Conservation (phyloP, 1,140 invertebrate genomes). For the Littorina saxatilis region DNA sequence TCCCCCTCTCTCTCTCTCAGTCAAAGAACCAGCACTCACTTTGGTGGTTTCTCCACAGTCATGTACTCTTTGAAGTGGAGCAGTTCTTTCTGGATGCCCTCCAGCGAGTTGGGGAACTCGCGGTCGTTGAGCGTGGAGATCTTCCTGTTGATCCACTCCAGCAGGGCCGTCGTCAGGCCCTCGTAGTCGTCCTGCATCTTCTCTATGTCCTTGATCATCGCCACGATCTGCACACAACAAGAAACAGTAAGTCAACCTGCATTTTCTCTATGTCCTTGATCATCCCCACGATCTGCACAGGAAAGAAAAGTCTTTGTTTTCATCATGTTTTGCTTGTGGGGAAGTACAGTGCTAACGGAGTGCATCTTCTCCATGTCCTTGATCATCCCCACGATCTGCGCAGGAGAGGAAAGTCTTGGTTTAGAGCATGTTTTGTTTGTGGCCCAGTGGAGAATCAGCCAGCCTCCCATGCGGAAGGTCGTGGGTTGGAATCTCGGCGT, state of each 20-base stretch:
- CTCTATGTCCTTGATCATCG: slow-evolving; percentile 96
- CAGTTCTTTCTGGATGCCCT: slow-evolving; percentile 95
- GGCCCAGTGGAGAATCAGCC: too few species aligned
- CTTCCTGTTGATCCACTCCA: slow-evolving; percentile 96
- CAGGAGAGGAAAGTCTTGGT: background rate
- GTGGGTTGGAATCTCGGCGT: too few species aligned
- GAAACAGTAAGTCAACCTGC: slow-evolving; percentile 56
- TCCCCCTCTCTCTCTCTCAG: too few species aligned
- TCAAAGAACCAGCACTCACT: slow-evolving; percentile 85
- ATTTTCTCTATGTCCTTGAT: slow-evolving; percentile 93
- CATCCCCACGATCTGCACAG: slow-evolving; percentile 91
- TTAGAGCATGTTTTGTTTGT: too few species aligned
- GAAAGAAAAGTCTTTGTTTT: background rate
- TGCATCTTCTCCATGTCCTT: slow-evolving; percentile 90
- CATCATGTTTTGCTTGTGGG: too few species aligned
- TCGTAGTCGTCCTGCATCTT: slow-evolving; percentile 86
- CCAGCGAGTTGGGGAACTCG: slow-evolving; percentile 95
- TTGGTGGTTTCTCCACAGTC: slow-evolving; percentile 98
- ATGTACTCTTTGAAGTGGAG: slow-evolving; percentile 95
- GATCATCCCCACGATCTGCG: slow-evolving; percentile 94
- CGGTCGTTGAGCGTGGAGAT: slow-evolving; percentile 90
- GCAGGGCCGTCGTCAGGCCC: slow-evolving; percentile 86
- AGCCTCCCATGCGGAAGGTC: too few species aligned
- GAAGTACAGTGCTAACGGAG: too few species aligned
- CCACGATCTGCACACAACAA: slow-evolving; percentile 85